Percentiles rank a stretch among this genome's conserved stretches.
Evolutionary conservation across 2,888 invertebrate genomes (phyloP).

Genomic region (Catocala nupta): DNA sequence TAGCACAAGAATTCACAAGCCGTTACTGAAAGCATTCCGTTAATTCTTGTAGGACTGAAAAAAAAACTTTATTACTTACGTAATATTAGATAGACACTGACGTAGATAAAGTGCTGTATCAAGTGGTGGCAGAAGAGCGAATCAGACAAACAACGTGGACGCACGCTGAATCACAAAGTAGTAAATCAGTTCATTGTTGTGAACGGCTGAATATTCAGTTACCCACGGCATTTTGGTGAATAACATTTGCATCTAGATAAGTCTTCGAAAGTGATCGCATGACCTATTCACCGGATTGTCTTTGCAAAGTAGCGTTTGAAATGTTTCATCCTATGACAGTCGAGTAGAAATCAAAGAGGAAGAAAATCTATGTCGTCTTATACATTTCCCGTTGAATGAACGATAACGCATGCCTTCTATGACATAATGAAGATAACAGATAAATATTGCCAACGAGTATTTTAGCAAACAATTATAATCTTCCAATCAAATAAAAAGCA

Average conservation of each 20-base stretch:
- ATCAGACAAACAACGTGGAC: slow-evolving; percentile 71
- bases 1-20: slow-evolving; percentile 18
- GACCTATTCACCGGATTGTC: slow-evolving; percentile 36
- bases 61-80: slow-evolving; percentile 56
- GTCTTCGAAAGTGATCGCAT: slow-evolving; percentile 55
- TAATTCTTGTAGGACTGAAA: slow-evolving; percentile 37
- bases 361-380: too few species aligned
- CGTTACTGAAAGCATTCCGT: slow-evolving; percentile 15
- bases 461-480: too few species aligned
- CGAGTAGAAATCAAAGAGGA: too few species aligned
- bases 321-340: too few species aligned
- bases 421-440: too few species aligned
- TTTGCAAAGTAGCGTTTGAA: neutral
- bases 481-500: neutral
- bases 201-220: slow-evolving; percentile 75
- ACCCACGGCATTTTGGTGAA: slow-evolving; percentile 65
- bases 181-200: slow-evolving; percentile 79
- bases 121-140: slow-evolving; percentile 65
- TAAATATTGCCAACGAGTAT: too few species aligned
- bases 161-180: slow-evolving; percentile 79
- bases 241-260: slow-evolving; percentile 68
- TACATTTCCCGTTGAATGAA: too few species aligned
- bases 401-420: too few species aligned
- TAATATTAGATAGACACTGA: slow-evolving; percentile 59
- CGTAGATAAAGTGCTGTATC: slow-evolving; percentile 27